Evolutionary conservation across 2,797 vertebrate species (phyloP).

Genomic region (Brachymystax lenok): DNA sequence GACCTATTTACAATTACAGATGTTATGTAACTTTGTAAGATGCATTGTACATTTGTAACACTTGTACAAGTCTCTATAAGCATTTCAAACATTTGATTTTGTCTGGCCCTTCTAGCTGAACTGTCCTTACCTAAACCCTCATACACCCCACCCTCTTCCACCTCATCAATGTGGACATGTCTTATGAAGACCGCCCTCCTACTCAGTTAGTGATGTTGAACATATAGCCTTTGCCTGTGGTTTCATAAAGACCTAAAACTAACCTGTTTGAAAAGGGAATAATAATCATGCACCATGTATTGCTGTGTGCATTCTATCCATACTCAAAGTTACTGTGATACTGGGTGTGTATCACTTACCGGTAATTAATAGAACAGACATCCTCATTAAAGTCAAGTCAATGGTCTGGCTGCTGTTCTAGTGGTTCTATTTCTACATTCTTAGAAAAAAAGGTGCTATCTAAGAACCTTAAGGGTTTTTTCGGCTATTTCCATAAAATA

Average conservation of each 20-base stretch:
- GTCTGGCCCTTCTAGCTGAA: slow-evolving; percentile 1
- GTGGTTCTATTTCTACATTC: not conserved
- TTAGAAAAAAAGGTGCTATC: too few species aligned
- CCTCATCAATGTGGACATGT: not conserved
- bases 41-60: not conserved
- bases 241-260: not conserved
- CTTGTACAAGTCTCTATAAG: not conserved
- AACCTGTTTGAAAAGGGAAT: not conserved
- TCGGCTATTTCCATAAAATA: too few species aligned
- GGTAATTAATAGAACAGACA: not conserved
- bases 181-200: not conserved
- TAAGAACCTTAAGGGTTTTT: too few species aligned
- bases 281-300: not conserved
- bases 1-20: not conserved
- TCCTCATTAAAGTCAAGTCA: not conserved
- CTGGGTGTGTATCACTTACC: not conserved
- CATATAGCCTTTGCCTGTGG: not conserved
- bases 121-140: slow-evolving; percentile 3
- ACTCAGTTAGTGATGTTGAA: not conserved
- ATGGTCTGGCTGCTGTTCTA: not conserved
- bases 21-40: not conserved
- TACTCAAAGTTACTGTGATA: not conserved
- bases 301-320: not conserved
- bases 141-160: not conserved
- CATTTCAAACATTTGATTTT: slow-evolving; percentile 8